Evolutionary conservation across 2,797 vertebrate species (phyloP), one percentile per base, ranked within the genome.

Genomic region (Melanogrammus aeglefinus): DNA sequence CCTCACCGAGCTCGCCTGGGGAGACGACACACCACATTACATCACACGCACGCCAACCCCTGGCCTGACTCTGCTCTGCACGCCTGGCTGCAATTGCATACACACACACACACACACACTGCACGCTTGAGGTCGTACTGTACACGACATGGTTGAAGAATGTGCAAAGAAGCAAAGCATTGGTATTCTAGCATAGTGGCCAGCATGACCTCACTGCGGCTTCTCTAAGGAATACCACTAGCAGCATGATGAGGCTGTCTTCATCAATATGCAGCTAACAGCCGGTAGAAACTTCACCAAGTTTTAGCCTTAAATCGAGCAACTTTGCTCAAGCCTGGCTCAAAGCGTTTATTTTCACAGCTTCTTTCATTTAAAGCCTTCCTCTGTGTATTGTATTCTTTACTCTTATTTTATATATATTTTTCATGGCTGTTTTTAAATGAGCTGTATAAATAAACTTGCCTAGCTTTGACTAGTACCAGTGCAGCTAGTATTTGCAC

Each of bases 1-100:
- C 75, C 87, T 94, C 57, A 95, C 92, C 0, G 93, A 88, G 86
- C 94, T 94, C 63, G 92, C 92, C 97, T 99, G 78, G 10, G 5
- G 72, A 0, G 6, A 13, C 6, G 75, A 3, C 70, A 3, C 70
- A 72, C 70, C 18, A 72, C 13, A 35, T 8, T 35, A 36, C 35
- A 72, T 33, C 24, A 71, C 24, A 71, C 14, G 66, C 69, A 13
- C 14, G 29, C 31, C 69, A 29, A 24, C n/a, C 8, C 66, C 16
- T 21, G 47, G 47, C 47, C 18, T 21, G 47, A 21, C 21, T 57
- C n/a, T 63, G 8, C n/a, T 18, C 57, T 63, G n/a, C 57, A 63
- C 21, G 5, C n/a, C 18, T n/a, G 57, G 47, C 47, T 57, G 47
- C 47, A 4, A 4, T 57, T 21, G 24, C 57, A 63, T 9, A 14